These are phyloP conservation scores for Sarcophaga carnaria DNA, from an alignment of 2,888 invertebrate species.

Conservation along the genomic window DNA sequence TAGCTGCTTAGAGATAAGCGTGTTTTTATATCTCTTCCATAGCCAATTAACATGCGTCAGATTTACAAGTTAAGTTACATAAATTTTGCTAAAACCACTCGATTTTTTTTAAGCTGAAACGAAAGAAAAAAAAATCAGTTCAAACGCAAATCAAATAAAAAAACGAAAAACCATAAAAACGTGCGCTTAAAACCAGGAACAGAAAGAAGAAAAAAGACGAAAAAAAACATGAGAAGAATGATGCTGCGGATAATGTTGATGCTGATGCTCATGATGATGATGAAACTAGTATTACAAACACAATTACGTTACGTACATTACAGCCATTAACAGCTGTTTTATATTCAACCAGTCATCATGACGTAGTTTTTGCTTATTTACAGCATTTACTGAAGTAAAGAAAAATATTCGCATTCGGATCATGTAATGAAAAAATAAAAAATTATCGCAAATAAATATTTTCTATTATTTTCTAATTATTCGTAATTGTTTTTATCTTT, in stretches of 20 bases:
- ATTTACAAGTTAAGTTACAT: not conserved
- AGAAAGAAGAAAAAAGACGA: not conserved
- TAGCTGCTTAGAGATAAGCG: not conserved
- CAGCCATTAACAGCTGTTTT: constrained; percentile 16
- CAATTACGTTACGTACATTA: constrained; percentile 12
- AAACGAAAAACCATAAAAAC: not conserved
- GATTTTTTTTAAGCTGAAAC: not conserved
- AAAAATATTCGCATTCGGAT: too few relatives aligned
- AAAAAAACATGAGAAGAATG: not conserved
- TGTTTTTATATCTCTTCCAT: not conserved
- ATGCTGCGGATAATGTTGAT: not conserved
- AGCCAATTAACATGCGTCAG: not conserved
- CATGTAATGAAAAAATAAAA: too few relatives aligned
- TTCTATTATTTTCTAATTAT: constrained; percentile 14
- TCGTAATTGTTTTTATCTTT: constrained; percentile 8
- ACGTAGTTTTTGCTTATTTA: constrained; percentile 12
- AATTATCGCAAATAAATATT: not conserved
- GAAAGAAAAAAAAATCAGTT: not conserved
- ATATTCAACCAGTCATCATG: constrained; percentile 21
- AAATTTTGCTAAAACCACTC: not conserved
- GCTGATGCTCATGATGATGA: not conserved
- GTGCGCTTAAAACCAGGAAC: not conserved
- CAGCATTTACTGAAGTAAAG: not conserved
- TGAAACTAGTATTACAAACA: constrained; percentile 10
- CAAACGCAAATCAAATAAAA: not conserved